Evolutionary conservation across 2,797 vertebrate species (phyloP), one percentile per base, ranked within the genome.

Genomic region (Premnoplex brunnescens): DNA sequence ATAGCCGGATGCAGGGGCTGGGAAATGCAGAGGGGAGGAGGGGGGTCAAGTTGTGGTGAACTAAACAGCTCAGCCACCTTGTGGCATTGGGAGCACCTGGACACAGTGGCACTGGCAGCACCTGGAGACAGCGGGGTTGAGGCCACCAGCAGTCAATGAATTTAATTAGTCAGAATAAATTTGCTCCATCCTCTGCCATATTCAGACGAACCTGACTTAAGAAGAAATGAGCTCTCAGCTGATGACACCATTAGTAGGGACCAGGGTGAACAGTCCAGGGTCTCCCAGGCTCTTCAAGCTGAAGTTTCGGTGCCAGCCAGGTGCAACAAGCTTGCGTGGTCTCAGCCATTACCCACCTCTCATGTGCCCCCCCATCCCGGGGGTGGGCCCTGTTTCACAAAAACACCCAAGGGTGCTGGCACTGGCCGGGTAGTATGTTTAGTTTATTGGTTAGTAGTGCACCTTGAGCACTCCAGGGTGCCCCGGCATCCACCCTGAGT

Each of bases 361-460:
- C 15, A 2, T 7, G 8, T 11, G 14, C 18, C 11, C 23, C 60
- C 46, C 26, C 14, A 10, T 34, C 55, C 44, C 5, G 2, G 12
- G 36, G 11, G 30, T 20, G n/a, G 30, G 2, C 21, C 39, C 32
- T 24, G 23, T 51, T 56, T 52, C 77, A 86, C 55, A 92, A 75
- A 91, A 80, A 82, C 77, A 83, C 86, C 89, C 89, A 62, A 14
- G 30, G 89, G 86, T 85, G 88, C 88, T 10, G 4, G 62, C 11
- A 12, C 16, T 10, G 13, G 71, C 52, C 1, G 21, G 86, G 77
- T 56, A 94, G 88, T 79, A 75, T 0, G 11, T 94, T 95, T 93
- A 96, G 94, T 96, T 96, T 96, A 96, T 96, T 96, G 72, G 95
- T 96, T 94, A 95, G 95, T 94, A 96, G 84, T 1, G 27, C 74